Conservation (phyloP, 2,888 invertebrate species). For the Hypena proboscidalis region DNA sequence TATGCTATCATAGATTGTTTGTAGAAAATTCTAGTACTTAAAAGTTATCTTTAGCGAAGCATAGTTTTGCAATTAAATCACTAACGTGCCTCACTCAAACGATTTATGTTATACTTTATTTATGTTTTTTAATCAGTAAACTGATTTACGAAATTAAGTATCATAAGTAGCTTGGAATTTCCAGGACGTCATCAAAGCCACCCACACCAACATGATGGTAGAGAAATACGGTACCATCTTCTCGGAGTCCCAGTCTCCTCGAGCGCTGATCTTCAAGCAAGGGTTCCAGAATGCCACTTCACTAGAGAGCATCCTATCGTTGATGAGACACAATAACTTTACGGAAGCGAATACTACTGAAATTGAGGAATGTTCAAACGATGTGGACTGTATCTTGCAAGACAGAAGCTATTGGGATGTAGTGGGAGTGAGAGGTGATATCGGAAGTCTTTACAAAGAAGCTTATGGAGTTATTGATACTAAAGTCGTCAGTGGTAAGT, state of each 20-base stretch:
- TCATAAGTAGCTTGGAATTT: conserved; percentile 22
- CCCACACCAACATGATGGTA: conserved; percentile 67
- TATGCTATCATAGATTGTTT: no score
- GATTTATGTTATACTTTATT: no score
- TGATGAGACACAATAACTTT: conserved; percentile 75
- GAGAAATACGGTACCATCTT: conserved; percentile 64
- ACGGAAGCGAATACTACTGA: conserved; percentile 57
- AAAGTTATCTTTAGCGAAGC: no score
- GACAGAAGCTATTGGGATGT: conserved; percentile 65
- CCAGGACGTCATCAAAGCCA: conserved; percentile 71
- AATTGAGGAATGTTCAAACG: conserved; percentile 49
- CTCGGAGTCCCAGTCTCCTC: conserved; percentile 68
- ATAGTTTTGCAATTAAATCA: no score
- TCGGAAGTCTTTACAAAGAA: conserved; percentile 55
- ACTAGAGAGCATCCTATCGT: conserved; percentile 62
- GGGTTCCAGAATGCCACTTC: conserved; percentile 72
- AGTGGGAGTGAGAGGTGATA: conserved; percentile 71
- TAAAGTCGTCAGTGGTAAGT: conserved; percentile 79
- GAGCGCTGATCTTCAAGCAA: conserved; percentile 66
- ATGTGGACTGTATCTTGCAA: conserved; percentile 56
- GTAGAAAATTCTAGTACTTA: no score
- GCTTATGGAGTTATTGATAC: conserved; percentile 85
- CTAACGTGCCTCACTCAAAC: no score
- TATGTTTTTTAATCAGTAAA: conserved; percentile 1
- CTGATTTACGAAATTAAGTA: background rate